phyloP scores from a whole-genome alignment of 2,888 invertebrate species.

The Platerodrilus igneus region DNA sequence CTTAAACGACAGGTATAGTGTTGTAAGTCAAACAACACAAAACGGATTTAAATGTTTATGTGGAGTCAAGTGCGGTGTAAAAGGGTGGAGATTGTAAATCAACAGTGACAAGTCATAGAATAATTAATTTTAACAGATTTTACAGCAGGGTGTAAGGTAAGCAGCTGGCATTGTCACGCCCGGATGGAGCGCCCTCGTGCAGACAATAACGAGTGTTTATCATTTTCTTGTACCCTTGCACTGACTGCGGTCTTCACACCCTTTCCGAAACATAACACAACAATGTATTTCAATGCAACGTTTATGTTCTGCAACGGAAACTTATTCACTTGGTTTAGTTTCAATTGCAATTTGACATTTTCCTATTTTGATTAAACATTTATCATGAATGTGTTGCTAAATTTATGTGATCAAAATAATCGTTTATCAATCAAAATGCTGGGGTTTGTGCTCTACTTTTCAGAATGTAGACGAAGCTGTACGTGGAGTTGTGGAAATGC shows the following conservation, averaged over 20 bases:
- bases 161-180: conserved; percentile 33
- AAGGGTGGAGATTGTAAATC: conserved; percentile 21
- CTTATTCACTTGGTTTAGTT: conserved; percentile 26
- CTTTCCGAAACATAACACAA: conserved; percentile 27
- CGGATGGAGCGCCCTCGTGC: conserved; percentile 25
- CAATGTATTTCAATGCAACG: conserved; percentile 28
- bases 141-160: conserved; percentile 27
- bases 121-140: conserved; percentile 31
- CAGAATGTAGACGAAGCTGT: too few relatives aligned
- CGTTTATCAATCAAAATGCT: conserved; percentile 21
- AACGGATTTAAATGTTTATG: conserved; percentile 13
- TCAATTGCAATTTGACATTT: conserved; percentile 26
- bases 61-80: conserved; percentile 15
- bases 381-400: conserved; percentile 14
- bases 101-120: conserved; percentile 27
- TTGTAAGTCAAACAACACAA: too few relatives aligned
- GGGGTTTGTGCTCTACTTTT: too few relatives aligned
- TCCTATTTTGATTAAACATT: conserved; percentile 23
- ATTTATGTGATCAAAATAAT: conserved; percentile 19
- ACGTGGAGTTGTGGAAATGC: too few relatives aligned
- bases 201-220: conserved; percentile 27
- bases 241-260: conserved; percentile 29
- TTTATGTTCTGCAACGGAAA: conserved; percentile 32
- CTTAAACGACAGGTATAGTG: too few relatives aligned
- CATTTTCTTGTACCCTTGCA: conserved; percentile 30